Percentiles rank a stretch among this genome's conserved stretches.
phyloP scores from a whole-genome alignment of 2,797 vertebrate genomes.

The Capromys pilorides region DNA sequence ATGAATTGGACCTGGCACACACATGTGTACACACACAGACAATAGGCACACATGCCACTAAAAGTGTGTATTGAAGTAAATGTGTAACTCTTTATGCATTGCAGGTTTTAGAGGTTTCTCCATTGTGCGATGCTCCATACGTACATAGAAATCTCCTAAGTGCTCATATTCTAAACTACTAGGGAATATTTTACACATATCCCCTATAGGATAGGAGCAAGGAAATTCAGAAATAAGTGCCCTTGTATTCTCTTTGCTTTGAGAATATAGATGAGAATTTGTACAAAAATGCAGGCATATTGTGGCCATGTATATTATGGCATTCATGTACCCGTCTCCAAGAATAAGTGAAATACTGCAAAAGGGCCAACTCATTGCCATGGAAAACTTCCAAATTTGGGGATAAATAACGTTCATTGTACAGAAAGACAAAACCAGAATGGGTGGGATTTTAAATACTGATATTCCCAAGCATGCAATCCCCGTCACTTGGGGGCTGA shows the following conservation, averaged over 20 bases:
- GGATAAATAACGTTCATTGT: background rate
- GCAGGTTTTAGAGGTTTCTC: background rate
- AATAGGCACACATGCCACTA: conserved; percentile 13
- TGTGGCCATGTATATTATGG: background rate
- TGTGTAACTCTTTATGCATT: conserved; percentile 33
- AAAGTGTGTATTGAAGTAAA: too few relatives aligned
- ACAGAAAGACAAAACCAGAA: background rate
- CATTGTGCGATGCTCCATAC: background rate
- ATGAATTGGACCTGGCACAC: too few relatives aligned
- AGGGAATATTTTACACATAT: background rate
- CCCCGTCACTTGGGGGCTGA: background rate
- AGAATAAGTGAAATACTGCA: conserved; percentile 36
- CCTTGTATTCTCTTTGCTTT: background rate
- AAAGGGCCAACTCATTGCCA: background rate
- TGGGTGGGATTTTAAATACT: conserved; percentile 13
- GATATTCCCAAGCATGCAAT: background rate
- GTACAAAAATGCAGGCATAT: background rate
- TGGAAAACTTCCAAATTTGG: background rate
- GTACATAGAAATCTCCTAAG: background rate
- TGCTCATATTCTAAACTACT: too few relatives aligned
- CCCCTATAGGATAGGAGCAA: background rate
- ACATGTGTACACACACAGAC: too few relatives aligned
- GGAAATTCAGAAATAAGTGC: background rate
- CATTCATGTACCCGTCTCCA: background rate
- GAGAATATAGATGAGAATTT: background rate